A percentile compares a stretch with the other conserved stretches of the same genome.
Conservation (phyloP, 2,113 vertebrate genomes). For the Crotalus tigris region DNA sequence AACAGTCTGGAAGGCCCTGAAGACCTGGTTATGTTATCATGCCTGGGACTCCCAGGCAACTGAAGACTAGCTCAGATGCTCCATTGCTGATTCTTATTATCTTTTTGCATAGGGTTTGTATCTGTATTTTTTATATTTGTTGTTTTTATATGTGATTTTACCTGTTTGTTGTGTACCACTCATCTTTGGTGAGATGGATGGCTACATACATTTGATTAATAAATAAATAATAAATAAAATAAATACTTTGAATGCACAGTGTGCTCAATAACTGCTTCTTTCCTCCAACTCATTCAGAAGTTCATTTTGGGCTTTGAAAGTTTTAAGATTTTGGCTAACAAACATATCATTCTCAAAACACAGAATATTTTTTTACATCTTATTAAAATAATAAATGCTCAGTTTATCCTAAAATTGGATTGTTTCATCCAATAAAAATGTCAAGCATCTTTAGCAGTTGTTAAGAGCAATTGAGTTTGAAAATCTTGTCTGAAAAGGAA, state of each 20-base stretch:
- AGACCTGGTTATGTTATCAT: too few relatives aligned
- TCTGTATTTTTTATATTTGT: too few relatives aligned
- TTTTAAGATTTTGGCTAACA: not conserved
- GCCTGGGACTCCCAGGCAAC: too few relatives aligned
- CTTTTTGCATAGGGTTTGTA: too few relatives aligned
- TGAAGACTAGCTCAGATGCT: too few relatives aligned
- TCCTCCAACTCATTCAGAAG: not conserved
- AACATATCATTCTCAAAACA: not conserved
- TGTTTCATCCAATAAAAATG: not conserved
- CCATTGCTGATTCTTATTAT: too few relatives aligned
- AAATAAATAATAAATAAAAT: not conserved
- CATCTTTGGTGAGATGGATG: too few relatives aligned
- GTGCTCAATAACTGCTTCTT: not conserved
- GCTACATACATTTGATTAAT: not conserved
- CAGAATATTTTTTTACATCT: not conserved
- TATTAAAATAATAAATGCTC: not conserved
- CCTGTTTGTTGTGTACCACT: not conserved
- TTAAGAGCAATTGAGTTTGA: not conserved
- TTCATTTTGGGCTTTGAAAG: not conserved
- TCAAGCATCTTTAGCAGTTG: slow-evolving; percentile 6
- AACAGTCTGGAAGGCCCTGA: too few relatives aligned
- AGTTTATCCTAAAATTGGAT: not conserved
- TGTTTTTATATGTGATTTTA: not conserved
- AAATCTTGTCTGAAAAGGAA: not conserved
- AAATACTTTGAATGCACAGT: not conserved